Percentiles rank a stretch among this genome's conserved stretches.
These are phyloP conservation scores for Baccha elongata DNA, from an alignment of 2,888 invertebrate genomes.

Conservation along the genomic window DNA sequence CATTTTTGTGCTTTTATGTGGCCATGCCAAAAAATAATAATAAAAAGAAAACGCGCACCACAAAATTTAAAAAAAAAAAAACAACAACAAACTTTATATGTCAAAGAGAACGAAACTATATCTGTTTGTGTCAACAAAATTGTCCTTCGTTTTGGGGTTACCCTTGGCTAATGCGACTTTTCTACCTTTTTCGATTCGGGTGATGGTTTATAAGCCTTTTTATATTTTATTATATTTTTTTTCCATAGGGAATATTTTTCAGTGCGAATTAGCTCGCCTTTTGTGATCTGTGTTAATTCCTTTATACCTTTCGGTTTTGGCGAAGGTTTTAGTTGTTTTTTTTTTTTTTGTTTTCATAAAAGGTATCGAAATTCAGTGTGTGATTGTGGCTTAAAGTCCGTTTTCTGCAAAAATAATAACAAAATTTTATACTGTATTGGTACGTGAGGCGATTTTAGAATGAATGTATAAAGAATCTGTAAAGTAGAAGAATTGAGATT, in stretches of 20 bases:
- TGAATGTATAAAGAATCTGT: constrained; percentile 47
- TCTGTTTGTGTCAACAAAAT: constrained; percentile 49
- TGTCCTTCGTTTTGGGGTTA: constrained; percentile 70
- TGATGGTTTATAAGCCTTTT: constrained; percentile 27
- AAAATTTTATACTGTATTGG: constrained; percentile 5
- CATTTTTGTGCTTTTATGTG: constrained; percentile 68
- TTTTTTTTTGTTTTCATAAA: background rate
- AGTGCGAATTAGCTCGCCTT: constrained; percentile 74
- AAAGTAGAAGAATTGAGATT: background rate
- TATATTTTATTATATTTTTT: constrained; percentile 24
- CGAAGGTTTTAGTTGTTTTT: constrained; percentile 7
- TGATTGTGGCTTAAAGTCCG: constrained; percentile 55
- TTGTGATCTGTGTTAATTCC: constrained; percentile 72
- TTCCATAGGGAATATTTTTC: constrained; percentile 57
- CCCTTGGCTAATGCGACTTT: constrained; percentile 70
- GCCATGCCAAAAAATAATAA: constrained; percentile 54
- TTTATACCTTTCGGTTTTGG: constrained; percentile 42
- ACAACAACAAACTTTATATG: constrained; percentile 29
- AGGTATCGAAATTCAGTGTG: constrained; percentile 41
- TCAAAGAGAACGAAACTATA: constrained; percentile 58
- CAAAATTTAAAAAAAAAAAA: constrained; percentile 31
- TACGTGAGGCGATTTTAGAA: constrained; percentile 58
- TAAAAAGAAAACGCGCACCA: constrained; percentile 64
- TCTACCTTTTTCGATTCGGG: constrained; percentile 58
- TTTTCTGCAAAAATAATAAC: constrained; percentile 23